Evolutionary conservation across 2,888 invertebrate species (phyloP), one percentile per base, ranked within the genome.

Genomic region (Rhodophaea formosa): DNA sequence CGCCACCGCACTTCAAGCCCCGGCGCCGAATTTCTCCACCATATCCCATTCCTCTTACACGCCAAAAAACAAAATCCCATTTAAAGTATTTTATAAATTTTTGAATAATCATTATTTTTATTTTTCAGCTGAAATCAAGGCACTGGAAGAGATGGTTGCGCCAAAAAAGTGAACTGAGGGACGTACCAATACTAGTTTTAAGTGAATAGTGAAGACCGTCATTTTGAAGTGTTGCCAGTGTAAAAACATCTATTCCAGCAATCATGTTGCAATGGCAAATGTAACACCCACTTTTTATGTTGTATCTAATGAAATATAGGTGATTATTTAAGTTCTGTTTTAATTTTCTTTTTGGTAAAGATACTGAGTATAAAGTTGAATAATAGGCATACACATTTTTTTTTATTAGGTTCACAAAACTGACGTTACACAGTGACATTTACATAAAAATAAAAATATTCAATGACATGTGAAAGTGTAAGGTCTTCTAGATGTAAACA

Each of bases 101-200:
- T n/a, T n/a, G n/a, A n/a, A 15, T 45, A 16, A 8, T 12, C 1
- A 17, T 59, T 56, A 63, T 52, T 63, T 66, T 69, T 69, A 46
- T 58, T 69, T 92, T 92, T 63, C 89, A 93, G 92, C 82, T 8
- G 92, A 92, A 78, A 57, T 88, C 17, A 89, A 90, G 66, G 64
- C 73, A 1, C 59, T 92, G 1, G 89, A 92, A 63, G 91, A 90
- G 0, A 75, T 91, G 77, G 68, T 80, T 0, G 42, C 71, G 0
- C 53, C 42, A 10, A 79, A 81, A 66, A 82, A 84, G 61, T 87
- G 78, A 79, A 78, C 62, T 62, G 53, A n/a, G 52, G 8, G 32
- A 56, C 61, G 62, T 61, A 53, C 60, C 61, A 64, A 58, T 30
- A 45, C 61, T 83, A 79, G 67, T 71, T 70, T 23, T 87, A 86